Percentiles rank a stretch among this genome's conserved stretches.
phyloP scores from a whole-genome alignment of 1,140 invertebrate species.

The Hyles euphorbiae region DNA sequence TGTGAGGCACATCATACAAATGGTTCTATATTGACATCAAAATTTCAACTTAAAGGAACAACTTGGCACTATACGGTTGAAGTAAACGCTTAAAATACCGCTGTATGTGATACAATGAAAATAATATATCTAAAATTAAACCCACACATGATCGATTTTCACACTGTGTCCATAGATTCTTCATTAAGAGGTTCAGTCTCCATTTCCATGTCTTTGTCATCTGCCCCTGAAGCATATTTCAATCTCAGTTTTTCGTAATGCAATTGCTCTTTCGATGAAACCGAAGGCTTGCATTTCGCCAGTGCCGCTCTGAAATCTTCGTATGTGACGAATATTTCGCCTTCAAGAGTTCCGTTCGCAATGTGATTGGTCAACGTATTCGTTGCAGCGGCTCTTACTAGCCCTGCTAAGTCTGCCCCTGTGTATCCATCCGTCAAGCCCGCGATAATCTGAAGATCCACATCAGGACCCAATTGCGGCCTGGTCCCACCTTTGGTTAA shows the following conservation, averaged over 20 bases:
- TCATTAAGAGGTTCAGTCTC: conserved; percentile 65
- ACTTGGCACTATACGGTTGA: conserved; percentile 41
- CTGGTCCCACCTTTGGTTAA: conserved; percentile 92
- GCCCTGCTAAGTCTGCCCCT: conserved; percentile 93
- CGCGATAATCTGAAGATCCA: conserved; percentile 84
- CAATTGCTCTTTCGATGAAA: conserved; percentile 81
- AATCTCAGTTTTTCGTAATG: conserved; percentile 78
- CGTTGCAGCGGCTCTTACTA: conserved; percentile 84
- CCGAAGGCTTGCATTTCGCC: conserved; percentile 86
- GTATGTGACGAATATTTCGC: conserved; percentile 64
- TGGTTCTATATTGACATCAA: conserved; percentile 7
- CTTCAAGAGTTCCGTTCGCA: conserved; percentile 53
- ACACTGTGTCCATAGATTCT: conserved; percentile 72
- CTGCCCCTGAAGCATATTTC: conserved; percentile 71
- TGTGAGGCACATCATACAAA: conserved; percentile 5
- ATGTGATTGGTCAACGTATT: conserved; percentile 80
- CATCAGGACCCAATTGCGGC: conserved; percentile 85
- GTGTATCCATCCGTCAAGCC: conserved; percentile 86
- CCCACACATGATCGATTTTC: conserved; percentile 38
- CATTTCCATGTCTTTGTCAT: conserved; percentile 72
- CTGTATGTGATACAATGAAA: conserved; percentile 22
- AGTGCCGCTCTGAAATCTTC: conserved; percentile 79
- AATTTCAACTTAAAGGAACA: conserved; percentile 21
- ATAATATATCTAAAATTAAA: conserved; percentile 28
- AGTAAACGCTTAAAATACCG: conserved; percentile 27